Evolutionary conservation across 2,888 invertebrate genomes (phyloP).

Genomic region (Schizaphis graminum): DNA sequence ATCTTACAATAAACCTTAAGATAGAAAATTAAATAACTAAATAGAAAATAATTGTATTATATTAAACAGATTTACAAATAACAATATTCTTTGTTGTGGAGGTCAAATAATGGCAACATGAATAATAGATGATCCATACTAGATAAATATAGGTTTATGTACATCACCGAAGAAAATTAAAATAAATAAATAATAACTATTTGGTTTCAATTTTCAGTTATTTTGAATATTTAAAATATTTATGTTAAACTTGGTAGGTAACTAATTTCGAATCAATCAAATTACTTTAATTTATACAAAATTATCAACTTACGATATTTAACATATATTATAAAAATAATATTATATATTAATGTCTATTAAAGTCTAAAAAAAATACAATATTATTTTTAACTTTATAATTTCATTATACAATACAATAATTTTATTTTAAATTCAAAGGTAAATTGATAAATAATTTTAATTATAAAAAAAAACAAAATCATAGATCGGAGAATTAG

Average conservation of each 20-base stretch:
- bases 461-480: too few species aligned
- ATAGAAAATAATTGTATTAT: background rate
- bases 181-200: background rate
- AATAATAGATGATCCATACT: background rate
- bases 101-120: background rate
- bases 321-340: background rate
- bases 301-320: background rate
- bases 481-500: too few species aligned
- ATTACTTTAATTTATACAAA: background rate
- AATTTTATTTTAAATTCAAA: too few species aligned
- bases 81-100: background rate
- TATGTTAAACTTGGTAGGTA: background rate
- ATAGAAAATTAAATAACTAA: background rate
- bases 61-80: background rate
- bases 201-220: background rate
- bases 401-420: too few species aligned
- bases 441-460: too few species aligned
- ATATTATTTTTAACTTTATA: too few species aligned
- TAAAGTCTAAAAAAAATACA: too few species aligned
- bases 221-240: background rate
- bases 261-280: background rate
- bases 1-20: too few species aligned
- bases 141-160: background rate
- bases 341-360: too few species aligned
- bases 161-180: background rate